Evolutionary conservation across 30 jellyfish, hydroid and myxozoan species (phyloP).

Genomic region (Nemopilema nomurai): DNA sequence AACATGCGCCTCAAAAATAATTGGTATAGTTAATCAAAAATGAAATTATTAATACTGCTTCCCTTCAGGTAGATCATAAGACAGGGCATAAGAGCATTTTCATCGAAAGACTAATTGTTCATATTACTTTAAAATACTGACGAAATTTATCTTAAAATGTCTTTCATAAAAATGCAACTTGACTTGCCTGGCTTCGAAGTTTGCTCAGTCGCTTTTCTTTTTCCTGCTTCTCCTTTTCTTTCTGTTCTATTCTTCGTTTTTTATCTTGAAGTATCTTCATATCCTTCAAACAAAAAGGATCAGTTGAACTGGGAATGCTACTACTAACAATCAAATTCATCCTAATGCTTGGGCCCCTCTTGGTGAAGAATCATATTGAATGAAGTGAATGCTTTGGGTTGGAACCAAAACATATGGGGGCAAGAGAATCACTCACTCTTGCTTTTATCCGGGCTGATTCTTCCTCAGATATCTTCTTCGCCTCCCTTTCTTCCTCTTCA

Average conservation of each 20-base stretch:
- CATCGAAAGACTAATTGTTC: too few relatives aligned
- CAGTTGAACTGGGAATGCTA: neutral
- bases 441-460: slow-evolving; percentile 72
- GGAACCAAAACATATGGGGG: neutral
- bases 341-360: too few relatives aligned
- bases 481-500: slow-evolving; percentile 46
- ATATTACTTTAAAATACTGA: too few relatives aligned
- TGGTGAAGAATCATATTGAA: too few relatives aligned
- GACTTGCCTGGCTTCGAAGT: slow-evolving; percentile 64
- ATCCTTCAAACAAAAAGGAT: slow-evolving; percentile 45
- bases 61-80: too few relatives aligned
- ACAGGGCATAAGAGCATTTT: too few relatives aligned
- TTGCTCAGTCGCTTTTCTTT: slow-evolving; percentile 73
- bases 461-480: slow-evolving; percentile 36
- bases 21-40: too few relatives aligned
- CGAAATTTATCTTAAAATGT: too few relatives aligned
- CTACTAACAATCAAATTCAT: too few relatives aligned
- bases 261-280: slow-evolving; percentile 29
- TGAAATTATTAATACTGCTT: too few relatives aligned
- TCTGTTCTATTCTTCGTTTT: slow-evolving; percentile 38
- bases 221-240: slow-evolving; percentile 63
- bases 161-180: neutral
- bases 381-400: neutral
- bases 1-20: too few relatives aligned
- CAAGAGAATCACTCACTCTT: slow-evolving; percentile 41